A percentile compares a stretch with the other conserved stretches of the same genome.
phyloP scores from a whole-genome alignment of 2,113 vertebrate genomes.

The Hylia prasina region DNA sequence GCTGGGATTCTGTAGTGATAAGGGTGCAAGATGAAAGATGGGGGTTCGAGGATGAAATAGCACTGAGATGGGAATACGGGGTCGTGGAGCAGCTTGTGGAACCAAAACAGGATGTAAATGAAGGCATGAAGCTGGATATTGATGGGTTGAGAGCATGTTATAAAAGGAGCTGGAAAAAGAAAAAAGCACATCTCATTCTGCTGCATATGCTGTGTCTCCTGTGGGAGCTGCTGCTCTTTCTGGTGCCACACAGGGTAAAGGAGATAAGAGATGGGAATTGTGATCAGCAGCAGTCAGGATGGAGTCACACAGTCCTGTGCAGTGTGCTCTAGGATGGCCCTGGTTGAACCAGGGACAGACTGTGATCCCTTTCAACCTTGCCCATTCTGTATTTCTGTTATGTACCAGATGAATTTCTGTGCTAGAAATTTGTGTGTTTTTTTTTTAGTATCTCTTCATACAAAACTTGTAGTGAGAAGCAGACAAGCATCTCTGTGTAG shows the following conservation, averaged over 20 bases:
- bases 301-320: neutral
- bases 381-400: neutral
- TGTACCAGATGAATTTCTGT: neutral
- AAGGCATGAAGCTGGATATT: neutral
- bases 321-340: neutral
- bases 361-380: neutral
- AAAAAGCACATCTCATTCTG: neutral
- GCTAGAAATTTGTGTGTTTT: neutral
- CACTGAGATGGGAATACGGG: neutral
- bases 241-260: neutral
- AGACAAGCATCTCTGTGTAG: neutral
- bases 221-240: neutral
- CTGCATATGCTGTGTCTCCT: neutral
- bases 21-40: neutral
- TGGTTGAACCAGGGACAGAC: neutral
- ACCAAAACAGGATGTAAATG: neutral
- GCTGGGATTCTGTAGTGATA: neutral
- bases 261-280: neutral
- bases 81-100: neutral
- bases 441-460: neutral
- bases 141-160: neutral
- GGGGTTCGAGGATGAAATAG: accelerated
- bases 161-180: neutral
- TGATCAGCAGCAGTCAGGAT: neutral
- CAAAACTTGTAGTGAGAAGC: neutral